A percentile compares a stretch with the other conserved stretches of the same genome.
Conservation (phyloP, 2,113 vertebrate genomes). For the Carassius gibelio region DNA sequence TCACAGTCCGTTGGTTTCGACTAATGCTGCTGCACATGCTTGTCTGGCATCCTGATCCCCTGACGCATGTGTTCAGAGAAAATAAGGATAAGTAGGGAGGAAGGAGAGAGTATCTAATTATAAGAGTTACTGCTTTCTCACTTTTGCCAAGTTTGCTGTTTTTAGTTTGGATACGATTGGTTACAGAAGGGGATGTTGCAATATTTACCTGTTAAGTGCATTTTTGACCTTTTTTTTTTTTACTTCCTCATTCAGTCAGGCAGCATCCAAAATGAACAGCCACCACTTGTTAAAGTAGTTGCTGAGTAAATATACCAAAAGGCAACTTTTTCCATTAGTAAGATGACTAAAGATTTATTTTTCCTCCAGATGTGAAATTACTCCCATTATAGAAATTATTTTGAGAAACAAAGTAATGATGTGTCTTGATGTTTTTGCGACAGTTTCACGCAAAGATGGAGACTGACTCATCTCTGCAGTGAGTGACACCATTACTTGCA, state of each 20-base stretch:
- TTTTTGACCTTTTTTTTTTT: not conserved
- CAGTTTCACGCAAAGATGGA: not conserved
- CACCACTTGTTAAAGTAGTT: not conserved
- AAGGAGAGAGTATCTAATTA: conserved; percentile 1
- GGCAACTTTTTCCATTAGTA: not conserved
- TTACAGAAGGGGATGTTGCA: not conserved
- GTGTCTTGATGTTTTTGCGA: not conserved
- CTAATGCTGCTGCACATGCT: conserved; percentile 10
- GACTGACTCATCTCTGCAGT: not conserved
- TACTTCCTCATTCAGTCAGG: not conserved
- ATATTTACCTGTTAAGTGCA: not conserved
- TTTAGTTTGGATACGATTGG: not conserved
- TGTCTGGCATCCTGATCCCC: conserved; percentile 47
- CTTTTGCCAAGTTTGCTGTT: conserved; percentile 5
- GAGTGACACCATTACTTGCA: not conserved
- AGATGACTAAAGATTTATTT: not conserved
- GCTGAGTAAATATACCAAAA: not conserved
- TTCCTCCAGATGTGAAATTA: not conserved
- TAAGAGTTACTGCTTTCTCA: conserved; percentile 11
- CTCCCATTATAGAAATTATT: not conserved
- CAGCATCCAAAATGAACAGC: not conserved
- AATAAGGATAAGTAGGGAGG: not conserved
- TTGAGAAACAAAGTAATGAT: not conserved
- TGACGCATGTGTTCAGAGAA: conserved; percentile 18
- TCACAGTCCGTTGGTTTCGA: not conserved